Percentiles rank a stretch among this genome's conserved stretches.
These are phyloP conservation scores for Zhengitettix transpicula DNA, from an alignment of 2,888 invertebrate genomes.

Conservation along the genomic window DNA sequence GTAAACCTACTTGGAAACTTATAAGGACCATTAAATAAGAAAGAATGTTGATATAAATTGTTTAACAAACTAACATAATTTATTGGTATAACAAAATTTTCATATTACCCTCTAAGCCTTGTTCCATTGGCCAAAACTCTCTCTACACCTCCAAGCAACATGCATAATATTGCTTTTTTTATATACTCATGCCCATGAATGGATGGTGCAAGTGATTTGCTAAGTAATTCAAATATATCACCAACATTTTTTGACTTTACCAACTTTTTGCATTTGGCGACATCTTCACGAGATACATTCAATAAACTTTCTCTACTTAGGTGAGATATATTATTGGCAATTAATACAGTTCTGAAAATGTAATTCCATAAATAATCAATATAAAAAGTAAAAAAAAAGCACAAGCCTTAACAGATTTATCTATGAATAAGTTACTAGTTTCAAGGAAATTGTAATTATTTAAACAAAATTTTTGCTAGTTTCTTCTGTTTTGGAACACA, in stretches of 20 bases:
- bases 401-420: not conserved
- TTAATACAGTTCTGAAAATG: slow-evolving; percentile 70
- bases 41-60: too few species aligned
- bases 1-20: too few species aligned
- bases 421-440: not conserved
- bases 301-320: slow-evolving; percentile 74
- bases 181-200: slow-evolving; percentile 95
- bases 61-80: too few species aligned
- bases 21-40: too few species aligned
- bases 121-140: slow-evolving; percentile 85
- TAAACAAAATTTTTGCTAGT: not conserved
- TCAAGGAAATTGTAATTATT: not conserved
- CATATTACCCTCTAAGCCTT: slow-evolving; percentile 59
- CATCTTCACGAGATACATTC: slow-evolving; percentile 68
- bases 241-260: slow-evolving; percentile 44
- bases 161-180: slow-evolving; percentile 88
- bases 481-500: too few species aligned
- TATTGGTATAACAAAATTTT: too few species aligned
- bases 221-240: slow-evolving; percentile 76
- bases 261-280: slow-evolving; percentile 71
- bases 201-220: slow-evolving; percentile 89
- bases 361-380: too few species aligned
- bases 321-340: slow-evolving; percentile 83
- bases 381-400: slow-evolving; percentile 3
- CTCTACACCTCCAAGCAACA: slow-evolving; percentile 88